A percentile compares a stretch with the other conserved stretches of the same genome.
Evolutionary conservation across 2,797 vertebrate genomes (phyloP).

Genomic region (Sandelia bainsii): DNA sequence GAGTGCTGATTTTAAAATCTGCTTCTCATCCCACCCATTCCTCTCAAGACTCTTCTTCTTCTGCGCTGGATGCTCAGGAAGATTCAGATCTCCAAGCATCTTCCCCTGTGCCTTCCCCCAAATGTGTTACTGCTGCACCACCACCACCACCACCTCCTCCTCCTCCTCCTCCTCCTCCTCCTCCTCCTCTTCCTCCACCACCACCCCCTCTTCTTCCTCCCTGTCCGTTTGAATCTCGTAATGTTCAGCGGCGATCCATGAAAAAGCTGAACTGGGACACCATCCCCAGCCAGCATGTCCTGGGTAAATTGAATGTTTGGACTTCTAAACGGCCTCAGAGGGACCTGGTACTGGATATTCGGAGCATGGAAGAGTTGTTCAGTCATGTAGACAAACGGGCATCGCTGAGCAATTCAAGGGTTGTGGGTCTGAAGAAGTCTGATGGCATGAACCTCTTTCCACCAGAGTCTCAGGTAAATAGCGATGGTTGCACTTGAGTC

Average conservation of each 20-base stretch:
- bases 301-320: conserved; percentile 86
- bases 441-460: conserved; percentile 55
- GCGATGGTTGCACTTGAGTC: neutral
- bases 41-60: conserved; percentile 24
- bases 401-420: conserved; percentile 37
- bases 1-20: conserved; percentile 52
- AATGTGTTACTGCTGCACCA: conserved; percentile 9
- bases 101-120: neutral
- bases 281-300: conserved; percentile 83
- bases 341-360: conserved; percentile 82
- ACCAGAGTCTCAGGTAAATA: conserved; percentile 68
- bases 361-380: conserved; percentile 88
- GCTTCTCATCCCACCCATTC: conserved; percentile 41
- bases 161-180: conserved; percentile 42
- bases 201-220: conserved; percentile 36
- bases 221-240: conserved; percentile 47
- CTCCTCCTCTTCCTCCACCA: conserved; percentile 24
- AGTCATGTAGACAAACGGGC: conserved; percentile 76
- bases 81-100: conserved; percentile 28
- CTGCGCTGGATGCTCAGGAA: conserved; percentile 15
- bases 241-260: conserved; percentile 80
- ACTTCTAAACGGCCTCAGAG: conserved; percentile 76
- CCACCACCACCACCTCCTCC: conserved; percentile 32
- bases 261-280: conserved; percentile 89
- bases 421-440: conserved; percentile 43